Evolutionary conservation across 2,888 invertebrate genomes (phyloP).

Genomic region (Chymomyza procnemis): DNA sequence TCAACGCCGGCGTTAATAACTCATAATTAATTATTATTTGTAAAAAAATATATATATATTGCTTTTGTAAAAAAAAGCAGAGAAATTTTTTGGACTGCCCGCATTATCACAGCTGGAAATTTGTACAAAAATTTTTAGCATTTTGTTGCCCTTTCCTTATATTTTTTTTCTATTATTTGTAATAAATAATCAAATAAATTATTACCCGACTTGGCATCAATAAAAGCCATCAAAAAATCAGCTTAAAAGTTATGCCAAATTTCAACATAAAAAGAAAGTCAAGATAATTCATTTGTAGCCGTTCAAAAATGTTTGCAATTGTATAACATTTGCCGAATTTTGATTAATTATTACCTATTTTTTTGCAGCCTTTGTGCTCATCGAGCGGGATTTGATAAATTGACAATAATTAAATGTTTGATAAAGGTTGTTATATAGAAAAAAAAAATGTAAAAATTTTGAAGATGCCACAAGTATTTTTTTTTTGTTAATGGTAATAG

Average conservation of each 20-base stretch:
- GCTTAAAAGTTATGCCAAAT: neutral
- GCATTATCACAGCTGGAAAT: neutral
- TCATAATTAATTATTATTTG: conserved; percentile 56
- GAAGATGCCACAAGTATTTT: neutral
- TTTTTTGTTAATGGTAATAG: neutral
- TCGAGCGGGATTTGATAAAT: conserved; percentile 38
- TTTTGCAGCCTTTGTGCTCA: conserved; percentile 5
- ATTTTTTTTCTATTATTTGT: neutral
- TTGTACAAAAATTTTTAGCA: neutral
- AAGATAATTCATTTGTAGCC: neutral
- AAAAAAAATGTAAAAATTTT: neutral
- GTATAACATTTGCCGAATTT: conserved; percentile 46
- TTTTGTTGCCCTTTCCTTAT: neutral
- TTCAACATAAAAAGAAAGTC: conserved; percentile 5
- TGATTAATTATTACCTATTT: conserved; percentile 8
- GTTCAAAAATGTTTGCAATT: conserved; percentile 38
- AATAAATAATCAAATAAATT: neutral
- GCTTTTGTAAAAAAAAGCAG: neutral
- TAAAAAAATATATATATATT: conserved; percentile 6
- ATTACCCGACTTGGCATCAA: neutral
- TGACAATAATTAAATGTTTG: conserved; percentile 47
- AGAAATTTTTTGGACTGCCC: neutral
- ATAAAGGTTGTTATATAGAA: neutral
- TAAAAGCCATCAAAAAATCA: neutral
- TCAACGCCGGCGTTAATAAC: conserved; percentile 20